Evolutionary conservation across 2,888 invertebrate species (phyloP).

Genomic region (Sturmia bella): DNA sequence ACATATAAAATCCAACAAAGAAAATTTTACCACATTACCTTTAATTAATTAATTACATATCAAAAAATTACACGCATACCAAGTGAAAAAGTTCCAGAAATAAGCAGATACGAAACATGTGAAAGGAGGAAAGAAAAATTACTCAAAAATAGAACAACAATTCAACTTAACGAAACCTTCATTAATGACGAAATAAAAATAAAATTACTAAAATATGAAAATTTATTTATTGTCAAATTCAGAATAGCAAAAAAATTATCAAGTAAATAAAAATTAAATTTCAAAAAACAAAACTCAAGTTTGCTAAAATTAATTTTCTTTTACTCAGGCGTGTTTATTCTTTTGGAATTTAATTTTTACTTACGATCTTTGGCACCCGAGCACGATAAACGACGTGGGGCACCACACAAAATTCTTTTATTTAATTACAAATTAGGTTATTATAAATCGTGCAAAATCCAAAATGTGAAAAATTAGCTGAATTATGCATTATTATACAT

Average conservation of each 20-base stretch:
- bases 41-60: too few relatives aligned
- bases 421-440: conserved; percentile 34
- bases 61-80: too few relatives aligned
- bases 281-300: conserved; percentile 29
- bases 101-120: background rate
- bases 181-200: conserved; percentile 37
- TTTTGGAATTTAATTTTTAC: conserved; percentile 51
- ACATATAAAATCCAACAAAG: too few relatives aligned
- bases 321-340: background rate
- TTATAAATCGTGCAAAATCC: conserved; percentile 1
- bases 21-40: too few relatives aligned
- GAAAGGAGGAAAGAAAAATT: conserved; percentile 15
- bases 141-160: conserved; percentile 45
- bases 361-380: conserved; percentile 44
- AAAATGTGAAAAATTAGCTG: conserved; percentile 23
- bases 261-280: conserved; percentile 54
- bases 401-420: conserved; percentile 25
- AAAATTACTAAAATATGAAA: conserved; percentile 58
- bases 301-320: background rate
- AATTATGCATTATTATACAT: conserved; percentile 14
- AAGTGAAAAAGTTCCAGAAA: too few relatives aligned
- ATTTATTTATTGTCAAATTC: background rate
- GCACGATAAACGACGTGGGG: conserved; percentile 12
- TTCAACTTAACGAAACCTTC: conserved; percentile 63
- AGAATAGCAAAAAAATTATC: conserved; percentile 1